A percentile compares a stretch with the other conserved stretches of the same genome.
phyloP scores from a whole-genome alignment of 2,113 vertebrate species.

The Ceuthmochares aereus region DNA sequence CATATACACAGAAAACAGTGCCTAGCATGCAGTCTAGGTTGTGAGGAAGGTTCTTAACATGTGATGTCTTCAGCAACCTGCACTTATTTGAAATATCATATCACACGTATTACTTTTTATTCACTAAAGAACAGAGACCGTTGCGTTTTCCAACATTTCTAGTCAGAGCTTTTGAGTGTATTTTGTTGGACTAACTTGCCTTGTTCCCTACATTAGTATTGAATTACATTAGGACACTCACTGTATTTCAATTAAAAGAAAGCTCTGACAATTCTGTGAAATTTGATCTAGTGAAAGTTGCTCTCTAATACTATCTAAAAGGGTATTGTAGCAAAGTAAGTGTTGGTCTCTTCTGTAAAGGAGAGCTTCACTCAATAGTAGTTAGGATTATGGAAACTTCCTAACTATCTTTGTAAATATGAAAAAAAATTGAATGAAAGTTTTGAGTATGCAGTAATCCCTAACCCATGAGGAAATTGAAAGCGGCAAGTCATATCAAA shows the following conservation, averaged over 20 bases:
- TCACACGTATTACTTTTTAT: background rate
- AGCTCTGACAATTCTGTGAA: background rate
- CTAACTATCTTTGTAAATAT: background rate
- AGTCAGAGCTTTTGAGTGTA: background rate
- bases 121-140: background rate
- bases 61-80: background rate
- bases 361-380: background rate
- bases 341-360: background rate
- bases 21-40: background rate
- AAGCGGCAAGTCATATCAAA: background rate
- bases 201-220: background rate
- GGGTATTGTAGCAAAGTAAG: no score
- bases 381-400: background rate
- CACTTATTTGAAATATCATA: background rate
- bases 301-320: no score
- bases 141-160: background rate
- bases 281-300: background rate
- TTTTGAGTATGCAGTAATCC: background rate
- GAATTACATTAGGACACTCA: background rate
- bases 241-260: background rate
- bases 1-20: constrained; percentile 27
- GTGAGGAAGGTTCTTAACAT: background rate
- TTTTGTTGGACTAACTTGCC: background rate
- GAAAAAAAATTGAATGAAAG: background rate
- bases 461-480: background rate